phyloP scores from a whole-genome alignment of 1,140 invertebrate genomes.

The Drosophila murphyi region DNA sequence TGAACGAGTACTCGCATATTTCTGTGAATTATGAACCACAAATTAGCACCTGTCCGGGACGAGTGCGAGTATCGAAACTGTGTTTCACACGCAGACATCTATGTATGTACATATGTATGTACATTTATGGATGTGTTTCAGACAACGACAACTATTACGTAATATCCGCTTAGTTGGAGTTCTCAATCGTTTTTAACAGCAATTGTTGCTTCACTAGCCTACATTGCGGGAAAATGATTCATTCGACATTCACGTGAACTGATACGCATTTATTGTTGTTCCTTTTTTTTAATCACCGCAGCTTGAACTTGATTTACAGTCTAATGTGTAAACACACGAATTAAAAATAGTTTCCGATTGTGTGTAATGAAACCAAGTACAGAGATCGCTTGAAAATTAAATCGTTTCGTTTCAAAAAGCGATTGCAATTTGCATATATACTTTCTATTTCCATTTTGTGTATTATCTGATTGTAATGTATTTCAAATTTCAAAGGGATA shows the following conservation, averaged over 20 bases:
- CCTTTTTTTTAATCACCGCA: neutral
- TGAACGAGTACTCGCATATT: conserved; percentile 66
- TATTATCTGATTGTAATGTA: neutral
- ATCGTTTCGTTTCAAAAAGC: neutral
- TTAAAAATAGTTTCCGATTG: conserved; percentile 13
- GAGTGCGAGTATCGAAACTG: conserved; percentile 24
- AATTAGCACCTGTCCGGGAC: conserved; percentile 68
- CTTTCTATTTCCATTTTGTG: neutral
- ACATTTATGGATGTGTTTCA: conserved; percentile 11
- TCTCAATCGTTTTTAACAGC: conserved; percentile 25
- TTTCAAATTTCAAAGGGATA: too few species aligned
- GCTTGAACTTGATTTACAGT: conserved; percentile 20
- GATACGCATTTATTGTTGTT: neutral
- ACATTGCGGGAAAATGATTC: conserved; percentile 62
- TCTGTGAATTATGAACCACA: conserved; percentile 77
- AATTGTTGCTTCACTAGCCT: conserved; percentile 28
- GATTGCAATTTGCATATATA: neutral
- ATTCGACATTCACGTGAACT: conserved; percentile 21
- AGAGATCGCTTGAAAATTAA: neutral
- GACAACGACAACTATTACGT: conserved; percentile 36
- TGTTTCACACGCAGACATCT: conserved; percentile 10
- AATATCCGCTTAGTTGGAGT: conserved; percentile 18
- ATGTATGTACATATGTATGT: conserved; percentile 3
- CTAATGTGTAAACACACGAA: conserved; percentile 34
- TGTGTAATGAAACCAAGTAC: neutral